Conservation (phyloP, 1,140 invertebrate species). For the Ectropis grisescens region DNA sequence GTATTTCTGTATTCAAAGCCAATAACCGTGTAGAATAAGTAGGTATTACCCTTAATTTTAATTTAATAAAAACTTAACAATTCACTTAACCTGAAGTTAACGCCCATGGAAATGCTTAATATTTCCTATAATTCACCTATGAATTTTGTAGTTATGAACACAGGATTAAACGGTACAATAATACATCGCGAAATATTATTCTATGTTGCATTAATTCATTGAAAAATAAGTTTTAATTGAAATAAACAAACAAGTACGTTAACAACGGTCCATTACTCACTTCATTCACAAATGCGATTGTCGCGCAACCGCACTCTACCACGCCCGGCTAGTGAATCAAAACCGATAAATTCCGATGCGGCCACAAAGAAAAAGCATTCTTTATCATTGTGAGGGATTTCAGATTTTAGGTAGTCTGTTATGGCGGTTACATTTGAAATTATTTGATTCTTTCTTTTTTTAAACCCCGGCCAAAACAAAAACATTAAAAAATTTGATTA, state of each 20-base stretch:
- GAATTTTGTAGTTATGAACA: too few species aligned
- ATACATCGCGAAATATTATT: too few species aligned
- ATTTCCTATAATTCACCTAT: conserved; percentile 8
- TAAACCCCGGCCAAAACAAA: too few species aligned
- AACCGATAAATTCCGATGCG: conserved; percentile 18
- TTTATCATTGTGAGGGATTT: too few species aligned
- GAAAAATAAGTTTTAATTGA: conserved; percentile 25
- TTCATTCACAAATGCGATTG: conserved; percentile 37
- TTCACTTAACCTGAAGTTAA: conserved; percentile 52
- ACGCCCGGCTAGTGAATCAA: conserved; percentile 40
- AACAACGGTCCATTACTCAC: conserved; percentile 38
- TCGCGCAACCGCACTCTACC: conserved; percentile 59
- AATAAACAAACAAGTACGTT: conserved; percentile 42
- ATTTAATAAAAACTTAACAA: conserved; percentile 52
- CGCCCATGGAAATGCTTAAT: conserved; percentile 48
- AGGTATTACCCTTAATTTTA: conserved; percentile 42
- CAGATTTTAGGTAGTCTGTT: too few species aligned
- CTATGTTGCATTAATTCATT: conserved; percentile 12
- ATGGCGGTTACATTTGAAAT: too few species aligned
- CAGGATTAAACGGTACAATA: too few species aligned
- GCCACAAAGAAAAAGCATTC: too few species aligned
- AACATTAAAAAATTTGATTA: too few species aligned
- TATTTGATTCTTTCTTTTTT: too few species aligned
- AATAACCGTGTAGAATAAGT: too few species aligned
- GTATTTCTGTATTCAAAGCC: too few species aligned